phyloP scores from a whole-genome alignment of 2,888 invertebrate genomes.

The Xanthorhoe designata region DNA sequence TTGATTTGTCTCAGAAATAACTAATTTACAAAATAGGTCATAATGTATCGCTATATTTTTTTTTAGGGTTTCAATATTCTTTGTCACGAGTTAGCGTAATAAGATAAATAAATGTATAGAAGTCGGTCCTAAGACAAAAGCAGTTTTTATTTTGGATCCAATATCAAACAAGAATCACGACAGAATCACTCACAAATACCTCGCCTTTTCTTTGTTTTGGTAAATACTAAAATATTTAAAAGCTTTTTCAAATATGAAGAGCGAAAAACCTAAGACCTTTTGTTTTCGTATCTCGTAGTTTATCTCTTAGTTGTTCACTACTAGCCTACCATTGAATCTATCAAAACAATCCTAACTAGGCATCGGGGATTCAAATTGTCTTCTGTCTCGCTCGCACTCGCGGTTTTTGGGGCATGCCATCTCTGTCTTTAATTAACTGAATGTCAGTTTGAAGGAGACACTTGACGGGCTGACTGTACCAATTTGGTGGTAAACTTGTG shows the following conservation, averaged over 20 bases:
- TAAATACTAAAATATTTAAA: not conserved
- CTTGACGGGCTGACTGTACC: constrained; percentile 72
- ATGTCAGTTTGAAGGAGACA: constrained; percentile 54
- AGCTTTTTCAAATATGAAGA: not conserved
- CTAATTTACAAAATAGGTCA: not conserved
- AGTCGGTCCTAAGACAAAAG: too few species aligned
- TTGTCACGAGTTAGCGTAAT: too few species aligned
- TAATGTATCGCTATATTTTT: too few species aligned
- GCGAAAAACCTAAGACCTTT: not conserved
- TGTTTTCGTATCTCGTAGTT: not conserved
- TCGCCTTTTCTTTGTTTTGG: too few species aligned
- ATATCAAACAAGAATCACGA: too few species aligned
- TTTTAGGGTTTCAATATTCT: too few species aligned
- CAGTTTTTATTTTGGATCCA: too few species aligned
- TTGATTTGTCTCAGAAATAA: not conserved
- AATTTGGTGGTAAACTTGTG: constrained; percentile 72
- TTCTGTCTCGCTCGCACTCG: constrained; percentile 27
- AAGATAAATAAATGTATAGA: too few species aligned
- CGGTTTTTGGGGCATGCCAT: not conserved
- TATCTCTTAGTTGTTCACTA: constrained; percentile 29
- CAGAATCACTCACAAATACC: too few species aligned
- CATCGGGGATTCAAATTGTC: constrained; percentile 30
- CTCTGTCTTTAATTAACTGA: constrained; percentile 35
- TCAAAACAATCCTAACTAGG: constrained; percentile 38
- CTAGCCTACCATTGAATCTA: constrained; percentile 31